Evolutionary conservation across 2,888 invertebrate species (phyloP).

Genomic region (Drosophila maculinotata): DNA sequence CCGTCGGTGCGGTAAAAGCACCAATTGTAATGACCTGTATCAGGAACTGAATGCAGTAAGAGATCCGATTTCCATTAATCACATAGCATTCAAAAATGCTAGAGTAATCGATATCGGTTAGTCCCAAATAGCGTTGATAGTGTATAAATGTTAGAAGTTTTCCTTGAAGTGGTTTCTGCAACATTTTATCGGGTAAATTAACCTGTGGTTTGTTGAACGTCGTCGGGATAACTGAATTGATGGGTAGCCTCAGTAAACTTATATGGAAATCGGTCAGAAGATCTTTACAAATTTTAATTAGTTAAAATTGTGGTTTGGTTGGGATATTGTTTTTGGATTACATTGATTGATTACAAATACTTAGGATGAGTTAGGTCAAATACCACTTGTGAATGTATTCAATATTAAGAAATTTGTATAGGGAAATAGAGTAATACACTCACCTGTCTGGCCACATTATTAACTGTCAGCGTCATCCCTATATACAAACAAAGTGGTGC

Average conservation of each 20-base stretch:
- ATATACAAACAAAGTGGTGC: neutral
- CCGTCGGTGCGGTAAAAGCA: neutral
- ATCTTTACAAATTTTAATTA: neutral
- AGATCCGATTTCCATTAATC: neutral
- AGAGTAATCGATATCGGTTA: constrained; percentile 4
- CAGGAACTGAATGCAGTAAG: neutral
- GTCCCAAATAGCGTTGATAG: constrained; percentile 7
- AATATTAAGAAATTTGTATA: too few species aligned
- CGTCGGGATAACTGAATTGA: neutral
- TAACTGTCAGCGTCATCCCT: neutral
- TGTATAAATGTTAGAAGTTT: constrained; percentile 5
- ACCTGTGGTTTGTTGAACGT: neutral
- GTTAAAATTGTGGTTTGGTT: too few species aligned
- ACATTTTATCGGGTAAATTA: neutral
- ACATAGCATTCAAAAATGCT: neutral
- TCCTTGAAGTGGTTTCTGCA: neutral
- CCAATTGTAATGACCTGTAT: neutral
- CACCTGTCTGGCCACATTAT: constrained; percentile 1
- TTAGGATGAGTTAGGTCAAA: too few species aligned
- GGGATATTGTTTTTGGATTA: too few species aligned
- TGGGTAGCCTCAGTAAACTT: neutral
- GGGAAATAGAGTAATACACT: neutral
- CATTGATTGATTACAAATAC: too few species aligned
- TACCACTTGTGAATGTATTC: too few species aligned
- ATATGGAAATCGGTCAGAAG: neutral